Base-by-base conservation (phyloP, 2,797 vertebrate species). In the Sparidentex hasta region DNA sequence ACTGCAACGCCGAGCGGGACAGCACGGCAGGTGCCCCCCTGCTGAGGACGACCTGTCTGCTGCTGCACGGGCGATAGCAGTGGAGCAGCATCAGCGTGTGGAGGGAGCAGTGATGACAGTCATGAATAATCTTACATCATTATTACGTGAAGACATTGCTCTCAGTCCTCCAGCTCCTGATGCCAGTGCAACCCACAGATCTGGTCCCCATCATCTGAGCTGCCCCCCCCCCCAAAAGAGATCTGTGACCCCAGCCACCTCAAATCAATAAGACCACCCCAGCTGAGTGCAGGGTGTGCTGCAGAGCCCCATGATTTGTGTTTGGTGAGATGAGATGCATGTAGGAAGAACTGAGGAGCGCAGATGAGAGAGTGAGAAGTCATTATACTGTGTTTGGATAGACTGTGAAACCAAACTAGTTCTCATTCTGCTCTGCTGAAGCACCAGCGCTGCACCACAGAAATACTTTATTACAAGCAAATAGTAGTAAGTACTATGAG, bases 111-210 rank as follows among this genome's bases (percentile, higher is more conserved):
- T 62, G 82, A 78, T 80, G 73, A 63, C 38, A 76, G 59, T 74
- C 82, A 87, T 72, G 75, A 87, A 83, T 83, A 83, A 78, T 90
- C 82, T 82, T 63, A 80, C 89, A 85, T 91, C 88, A 86, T 74
- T 69, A 70, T 71, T 78, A 85, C 51, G 61, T 65, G 79, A 29
- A 64, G 67, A 57, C 63, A 55, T 41, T 54, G 59, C 4, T 11
- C 38, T 70, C 12, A 58, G 71, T 70, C 50, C 46, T 51, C 21
- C 5, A 5, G 44, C 25, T 65, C 59, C 20, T 54, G 14, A 25
- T 5, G 44, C 7, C 3, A 33, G 64, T 21, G 21, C 52, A 61
- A 25, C 50, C 66, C 56, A 11, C 65, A 33, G 7, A 62, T 3
- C 8, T 17, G 38, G 6, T 33, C 29, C 51, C 50, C 25, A 27